Percentiles rank a stretch among this genome's conserved stretches.
These are phyloP conservation scores for Heliconius erato DNA, from an alignment of 2,888 invertebrate genomes.

Conservation along the genomic window DNA sequence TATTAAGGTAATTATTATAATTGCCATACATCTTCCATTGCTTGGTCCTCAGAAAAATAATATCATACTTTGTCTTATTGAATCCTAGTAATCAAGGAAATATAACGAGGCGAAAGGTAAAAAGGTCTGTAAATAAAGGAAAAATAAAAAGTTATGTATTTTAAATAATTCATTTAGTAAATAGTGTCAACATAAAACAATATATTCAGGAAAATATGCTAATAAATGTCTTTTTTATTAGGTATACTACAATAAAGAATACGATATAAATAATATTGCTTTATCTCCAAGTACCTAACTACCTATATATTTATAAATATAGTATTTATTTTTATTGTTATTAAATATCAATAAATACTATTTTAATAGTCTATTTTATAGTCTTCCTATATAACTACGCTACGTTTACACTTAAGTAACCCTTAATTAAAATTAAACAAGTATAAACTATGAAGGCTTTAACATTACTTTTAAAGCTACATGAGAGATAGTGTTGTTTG, in stretches of 20 bases:
- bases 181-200: background rate
- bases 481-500: conserved; percentile 3
- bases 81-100: no score
- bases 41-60: background rate
- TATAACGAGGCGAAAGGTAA: no score
- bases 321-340: background rate
- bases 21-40: background rate
- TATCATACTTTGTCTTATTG: background rate
- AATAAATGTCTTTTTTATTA: background rate
- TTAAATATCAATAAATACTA: background rate
- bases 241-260: background rate
- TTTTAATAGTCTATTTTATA: background rate
- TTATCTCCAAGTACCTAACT: background rate
- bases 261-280: background rate
- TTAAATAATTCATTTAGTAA: background rate
- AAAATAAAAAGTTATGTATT: no score
- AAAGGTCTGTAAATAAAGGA: no score
- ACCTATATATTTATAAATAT: background rate
- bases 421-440: background rate
- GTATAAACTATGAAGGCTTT: background rate
- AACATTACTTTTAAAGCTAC: background rate
- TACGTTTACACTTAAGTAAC: background rate
- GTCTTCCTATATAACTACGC: background rate
- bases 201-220: conserved; percentile 3
- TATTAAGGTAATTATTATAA: conserved; percentile 81